Evolutionary conservation across 1,140 invertebrate genomes (phyloP), one percentile per base, ranked within the genome.

Genomic region (Rhynchophorus ferrugineus): DNA sequence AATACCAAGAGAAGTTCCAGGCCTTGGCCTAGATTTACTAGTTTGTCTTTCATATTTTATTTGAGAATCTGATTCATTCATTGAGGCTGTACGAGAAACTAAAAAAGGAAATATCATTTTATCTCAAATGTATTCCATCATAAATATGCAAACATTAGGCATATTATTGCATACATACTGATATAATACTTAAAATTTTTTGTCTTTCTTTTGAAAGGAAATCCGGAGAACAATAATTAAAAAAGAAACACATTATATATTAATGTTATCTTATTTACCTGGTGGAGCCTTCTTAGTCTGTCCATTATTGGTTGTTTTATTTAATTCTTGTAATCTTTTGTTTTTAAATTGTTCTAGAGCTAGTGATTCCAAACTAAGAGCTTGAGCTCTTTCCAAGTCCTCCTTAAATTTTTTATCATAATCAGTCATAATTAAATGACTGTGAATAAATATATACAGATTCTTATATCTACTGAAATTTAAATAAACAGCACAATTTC

Each of bases 391-490:
- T 70, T 90, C 88, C 64, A 92, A 71, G 68, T 92, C 88, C 58
- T 87, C 84, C 73, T 88, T 76, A 67, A 86, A 91, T 67, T 90
- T 82, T 60, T 81, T 78, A 61, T 91, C 88, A 75, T 84, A 85
- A 65, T 88, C 84, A 56, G 55, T 50, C 54, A 61, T 60, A 11
- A 6, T 29, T 29, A 29, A 45, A n/a, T n/a, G n/a, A n/a, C n/a
- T n/a, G n/a, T n/a, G n/a, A n/a, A n/a, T n/a, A n/a, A n/a, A n/a
- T n/a, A n/a, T n/a, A n/a, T n/a, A n/a, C n/a, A n/a, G n/a, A n/a
- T n/a, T n/a, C n/a, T n/a, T n/a, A n/a, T n/a, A n/a, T n/a, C n/a
- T n/a, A n/a, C n/a, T n/a, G n/a, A n/a, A n/a, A n/a, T n/a, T n/a
- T n/a, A n/a, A n/a, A n/a, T n/a, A n/a, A n/a, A n/a, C n/a, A n/a